phyloP scores from a whole-genome alignment of 2,797 vertebrate genomes.

The Ctenosaura bakeri region DNA sequence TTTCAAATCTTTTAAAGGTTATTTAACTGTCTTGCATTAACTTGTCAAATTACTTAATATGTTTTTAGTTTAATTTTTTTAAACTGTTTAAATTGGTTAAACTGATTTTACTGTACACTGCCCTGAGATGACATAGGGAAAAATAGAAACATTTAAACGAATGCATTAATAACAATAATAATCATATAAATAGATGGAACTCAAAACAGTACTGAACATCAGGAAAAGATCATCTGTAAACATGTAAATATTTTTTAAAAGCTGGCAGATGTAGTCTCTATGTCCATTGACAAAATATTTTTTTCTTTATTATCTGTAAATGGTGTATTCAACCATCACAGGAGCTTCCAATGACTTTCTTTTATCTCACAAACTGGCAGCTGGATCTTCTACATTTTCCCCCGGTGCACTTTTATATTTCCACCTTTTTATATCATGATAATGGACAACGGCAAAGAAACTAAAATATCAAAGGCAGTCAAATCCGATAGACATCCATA shows the following conservation, averaged over 20 bases:
- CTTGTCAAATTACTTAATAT: too few species aligned
- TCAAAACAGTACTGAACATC: neutral
- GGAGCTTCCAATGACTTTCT: neutral
- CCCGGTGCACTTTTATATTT: neutral
- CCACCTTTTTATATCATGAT: neutral
- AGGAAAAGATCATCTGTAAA: neutral
- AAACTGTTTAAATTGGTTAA: too few species aligned
- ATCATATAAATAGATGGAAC: neutral
- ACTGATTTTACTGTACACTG: too few species aligned
- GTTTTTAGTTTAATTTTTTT: too few species aligned
- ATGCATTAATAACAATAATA: too few species aligned
- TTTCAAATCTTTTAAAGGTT: too few species aligned
- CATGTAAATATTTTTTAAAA: neutral
- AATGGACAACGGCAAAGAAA: neutral
- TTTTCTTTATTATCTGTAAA: neutral
- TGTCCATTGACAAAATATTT: neutral
- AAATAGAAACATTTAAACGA: too few species aligned
- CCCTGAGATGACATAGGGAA: too few species aligned
- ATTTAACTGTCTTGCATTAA: too few species aligned
- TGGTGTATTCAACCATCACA: too few species aligned
- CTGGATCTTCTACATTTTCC: neutral
- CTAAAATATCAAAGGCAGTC: neutral
- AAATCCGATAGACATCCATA: neutral
- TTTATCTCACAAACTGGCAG: neutral
- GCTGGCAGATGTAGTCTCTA: too few species aligned